Conservation (phyloP, 1,140 invertebrate species). For the Drosophila orosa region DNA sequence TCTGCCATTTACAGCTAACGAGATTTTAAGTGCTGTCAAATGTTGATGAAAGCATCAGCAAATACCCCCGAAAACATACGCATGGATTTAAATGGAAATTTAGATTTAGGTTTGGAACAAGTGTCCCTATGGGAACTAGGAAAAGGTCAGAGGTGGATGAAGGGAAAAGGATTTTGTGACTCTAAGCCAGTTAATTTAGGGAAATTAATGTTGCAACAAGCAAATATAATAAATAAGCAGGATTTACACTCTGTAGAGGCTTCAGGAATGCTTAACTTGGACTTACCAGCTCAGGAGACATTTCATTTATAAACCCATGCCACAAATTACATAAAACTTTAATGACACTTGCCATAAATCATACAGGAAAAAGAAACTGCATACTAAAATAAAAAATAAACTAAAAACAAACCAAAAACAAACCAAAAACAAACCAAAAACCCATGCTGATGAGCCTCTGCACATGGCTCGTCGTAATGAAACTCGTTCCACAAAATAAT, state of each 20-base stretch:
- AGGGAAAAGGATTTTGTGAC: constrained; percentile 4
- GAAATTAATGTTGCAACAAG: background rate
- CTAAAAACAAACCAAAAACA: constrained; percentile 14
- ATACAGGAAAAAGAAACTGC: constrained; percentile 36
- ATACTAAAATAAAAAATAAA: constrained; percentile 22
- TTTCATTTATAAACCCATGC: constrained; percentile 5
- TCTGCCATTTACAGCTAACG: constrained; percentile 52
- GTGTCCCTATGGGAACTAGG: background rate
- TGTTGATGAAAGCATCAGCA: constrained; percentile 32
- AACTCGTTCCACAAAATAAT: constrained; percentile 73
- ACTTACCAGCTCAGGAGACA: background rate
- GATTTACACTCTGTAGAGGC: background rate
- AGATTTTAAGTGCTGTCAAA: constrained; percentile 57
- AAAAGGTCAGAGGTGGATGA: constrained; percentile 15
- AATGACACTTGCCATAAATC: constrained; percentile 19
- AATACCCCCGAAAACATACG: constrained; percentile 8
- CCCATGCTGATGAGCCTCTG: constrained; percentile 18
- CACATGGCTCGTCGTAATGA: constrained; percentile 25
- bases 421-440: constrained; percentile 11
- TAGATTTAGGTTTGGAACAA: constrained; percentile 4
- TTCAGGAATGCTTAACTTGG: background rate
- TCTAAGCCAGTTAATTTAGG: constrained; percentile 7
- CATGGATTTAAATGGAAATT: constrained; percentile 30
- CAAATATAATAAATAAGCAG: background rate
- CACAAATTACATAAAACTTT: constrained; percentile 29